A percentile compares a stretch with the other conserved stretches of the same genome.
These are phyloP conservation scores for Leptura quadrifasciata DNA, from an alignment of 2,888 invertebrate species.

Conservation along the genomic window DNA sequence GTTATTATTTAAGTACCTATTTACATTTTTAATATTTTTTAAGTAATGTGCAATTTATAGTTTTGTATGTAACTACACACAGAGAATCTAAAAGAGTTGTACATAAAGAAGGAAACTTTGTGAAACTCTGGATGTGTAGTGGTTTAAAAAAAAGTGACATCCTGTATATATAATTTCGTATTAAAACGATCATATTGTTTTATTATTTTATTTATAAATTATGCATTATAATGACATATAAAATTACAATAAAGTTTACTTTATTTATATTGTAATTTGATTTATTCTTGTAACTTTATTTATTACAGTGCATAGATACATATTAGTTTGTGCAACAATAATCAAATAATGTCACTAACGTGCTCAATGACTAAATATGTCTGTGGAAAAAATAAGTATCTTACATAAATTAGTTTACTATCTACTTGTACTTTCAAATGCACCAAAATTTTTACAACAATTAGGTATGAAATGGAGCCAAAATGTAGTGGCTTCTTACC, in stretches of 20 bases:
- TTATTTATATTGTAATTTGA: constrained; percentile 59
- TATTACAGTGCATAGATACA: constrained; percentile 14
- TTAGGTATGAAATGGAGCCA: background rate
- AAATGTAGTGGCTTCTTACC: background rate
- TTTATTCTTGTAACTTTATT: constrained; percentile 42
- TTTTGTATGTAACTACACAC: background rate
- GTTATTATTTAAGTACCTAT: constrained; percentile 5
- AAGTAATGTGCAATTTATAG: constrained; percentile 1
- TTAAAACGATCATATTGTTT: constrained; percentile 53
- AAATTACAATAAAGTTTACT: constrained; percentile 66
- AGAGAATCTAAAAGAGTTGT: background rate
- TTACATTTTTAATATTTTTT: constrained; percentile 9
- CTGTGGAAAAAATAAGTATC: constrained; percentile 35
- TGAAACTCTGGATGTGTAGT: background rate
- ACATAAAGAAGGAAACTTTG: background rate
- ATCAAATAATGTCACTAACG: background rate
- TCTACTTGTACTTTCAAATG: constrained; percentile 56
- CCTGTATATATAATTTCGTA: constrained; percentile 43
- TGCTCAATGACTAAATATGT: constrained; percentile 43
- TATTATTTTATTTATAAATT: constrained; percentile 66
- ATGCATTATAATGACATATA: constrained; percentile 65
- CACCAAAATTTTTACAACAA: constrained; percentile 52
- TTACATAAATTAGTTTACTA: constrained; percentile 45
- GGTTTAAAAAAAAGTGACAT: constrained; percentile 9
- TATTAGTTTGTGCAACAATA: constrained; percentile 30